Conservation (phyloP, 2,113 vertebrate species). For the Chaetodon auriga region DNA sequence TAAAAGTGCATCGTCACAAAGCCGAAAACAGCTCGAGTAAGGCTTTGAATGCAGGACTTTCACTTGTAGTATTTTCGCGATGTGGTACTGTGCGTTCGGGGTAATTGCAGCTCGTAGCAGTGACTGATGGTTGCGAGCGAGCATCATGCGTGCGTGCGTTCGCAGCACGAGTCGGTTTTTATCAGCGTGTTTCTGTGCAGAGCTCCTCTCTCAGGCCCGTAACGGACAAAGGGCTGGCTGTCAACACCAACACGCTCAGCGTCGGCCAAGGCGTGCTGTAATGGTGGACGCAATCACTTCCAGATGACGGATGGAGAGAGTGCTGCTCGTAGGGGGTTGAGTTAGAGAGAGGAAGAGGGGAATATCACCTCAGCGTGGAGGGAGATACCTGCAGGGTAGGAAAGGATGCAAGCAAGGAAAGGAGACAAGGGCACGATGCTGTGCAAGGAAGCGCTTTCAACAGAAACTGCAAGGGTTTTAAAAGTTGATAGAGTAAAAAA, state of each 20-base stretch:
- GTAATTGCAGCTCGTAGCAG: no score
- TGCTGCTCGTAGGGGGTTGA: conserved; percentile 19
- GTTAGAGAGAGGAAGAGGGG: conserved; percentile 3
- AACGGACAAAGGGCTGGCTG: conserved; percentile 68
- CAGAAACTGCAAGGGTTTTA: no score
- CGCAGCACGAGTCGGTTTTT: conserved; percentile 5
- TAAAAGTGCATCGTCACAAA: no score
- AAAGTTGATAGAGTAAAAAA: no score
- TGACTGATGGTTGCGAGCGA: background rate
- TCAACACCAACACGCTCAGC: conserved; percentile 59
- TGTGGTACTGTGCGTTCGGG: no score
- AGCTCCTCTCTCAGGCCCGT: conserved; percentile 30
- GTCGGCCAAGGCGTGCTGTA: conserved; percentile 54
- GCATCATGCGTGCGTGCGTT: background rate
- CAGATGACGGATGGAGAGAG: conserved; percentile 62
- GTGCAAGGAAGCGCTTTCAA: no score
- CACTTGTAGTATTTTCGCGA: no score
- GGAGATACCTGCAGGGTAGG: background rate
- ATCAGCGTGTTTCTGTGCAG: conserved; percentile 24
- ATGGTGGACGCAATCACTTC: conserved; percentile 69
- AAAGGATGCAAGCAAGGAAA: conserved; percentile 6
- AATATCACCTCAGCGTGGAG: conserved; percentile 21
- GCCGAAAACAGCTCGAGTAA: no score
- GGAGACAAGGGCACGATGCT: background rate
- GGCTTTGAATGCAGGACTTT: no score